Base-by-base conservation (phyloP, 1,140 invertebrate species). In the Lasioglossum baleicum region DNA sequence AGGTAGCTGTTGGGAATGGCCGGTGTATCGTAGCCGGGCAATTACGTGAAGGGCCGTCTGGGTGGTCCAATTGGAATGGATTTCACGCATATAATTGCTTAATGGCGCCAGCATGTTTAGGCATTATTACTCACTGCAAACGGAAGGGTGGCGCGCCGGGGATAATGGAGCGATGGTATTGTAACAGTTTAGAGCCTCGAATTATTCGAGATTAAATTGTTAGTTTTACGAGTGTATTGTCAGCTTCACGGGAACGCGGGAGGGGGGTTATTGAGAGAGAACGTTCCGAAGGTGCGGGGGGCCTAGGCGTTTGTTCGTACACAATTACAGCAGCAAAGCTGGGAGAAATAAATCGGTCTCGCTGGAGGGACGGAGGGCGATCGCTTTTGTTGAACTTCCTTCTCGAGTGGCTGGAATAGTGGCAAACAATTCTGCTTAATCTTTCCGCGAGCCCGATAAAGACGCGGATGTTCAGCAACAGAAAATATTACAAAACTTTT, bases 51-150 rank as follows among this genome's bases (percentile, higher is more conserved):
- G 61, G 72, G 76, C 69, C 70, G 76, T 73, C 70, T 73, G 61
- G 76, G 61, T 79, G 70, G 70, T 79, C 61, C 76, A 79, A 79
- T 79, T 65, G 70, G 69, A 79, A 73, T 79, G 70, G 76, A 79
- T 79, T 79, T 79, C 76, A 73, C 76, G 76, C 70, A 72, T 79
- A 79, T 79, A 79, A 79, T 79, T 79, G 76, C 76, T 79, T 79
- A 79, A 79, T 73, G 70, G 61, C 76, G 76, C 76, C 76, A 72
- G 76, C 76, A 79, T 79, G 76, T 79, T 79, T 79, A 79, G 76
- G 69, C 61, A 79, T 79, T 79, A 79, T 79, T 79, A 65, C 69
- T 79, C 76, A 65, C 13, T 61, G 70, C 22, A 73, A 79, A 79
- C 70, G 61, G 61, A 65, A 72, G 69, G 76, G 69, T 65, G 76